Conservation (phyloP, 2,888 invertebrate genomes). For the Latrodectus hesperus region DNA sequence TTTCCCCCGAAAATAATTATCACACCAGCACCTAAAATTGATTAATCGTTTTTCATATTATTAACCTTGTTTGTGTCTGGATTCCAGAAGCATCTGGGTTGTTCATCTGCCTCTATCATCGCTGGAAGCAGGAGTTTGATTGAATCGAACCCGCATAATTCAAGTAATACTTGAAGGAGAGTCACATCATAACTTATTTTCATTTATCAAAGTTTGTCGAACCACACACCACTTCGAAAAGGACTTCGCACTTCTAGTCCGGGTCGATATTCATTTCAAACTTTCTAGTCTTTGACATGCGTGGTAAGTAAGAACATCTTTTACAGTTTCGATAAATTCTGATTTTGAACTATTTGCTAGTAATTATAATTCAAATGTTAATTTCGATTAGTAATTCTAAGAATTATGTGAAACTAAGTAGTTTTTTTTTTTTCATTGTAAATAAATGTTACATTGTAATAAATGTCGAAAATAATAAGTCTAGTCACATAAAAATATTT, state of each 20-base stretch:
- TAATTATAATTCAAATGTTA: too few species aligned
- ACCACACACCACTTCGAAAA: too few species aligned
- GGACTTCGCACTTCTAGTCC: too few species aligned
- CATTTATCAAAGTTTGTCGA: slow-evolving; percentile 22
- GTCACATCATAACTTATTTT: neutral
- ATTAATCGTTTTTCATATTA: slow-evolving; percentile 50
- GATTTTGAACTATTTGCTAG: too few species aligned
- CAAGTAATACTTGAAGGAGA: slow-evolving; percentile 26
- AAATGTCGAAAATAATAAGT: too few species aligned
- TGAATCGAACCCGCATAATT: slow-evolving; percentile 26
- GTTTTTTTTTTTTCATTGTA: too few species aligned
- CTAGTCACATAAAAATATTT: too few species aligned
- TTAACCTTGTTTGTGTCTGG: slow-evolving; percentile 52
- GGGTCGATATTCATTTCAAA: too few species aligned
- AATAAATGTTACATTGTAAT: too few species aligned
- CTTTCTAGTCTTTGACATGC: slow-evolving; percentile 12
- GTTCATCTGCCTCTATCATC: slow-evolving; percentile 14
- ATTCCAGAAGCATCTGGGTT: slow-evolving; percentile 63
- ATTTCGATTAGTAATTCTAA: too few species aligned
- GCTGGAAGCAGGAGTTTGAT: slow-evolving; percentile 23
- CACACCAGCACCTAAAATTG: slow-evolving; percentile 31
- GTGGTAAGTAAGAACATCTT: slow-evolving; percentile 27
- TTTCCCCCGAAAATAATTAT: neutral
- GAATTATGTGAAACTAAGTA: too few species aligned
- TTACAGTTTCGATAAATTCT: neutral